Evolutionary conservation across 2,113 vertebrate genomes (phyloP).

Genomic region (Etheostoma cragini): DNA sequence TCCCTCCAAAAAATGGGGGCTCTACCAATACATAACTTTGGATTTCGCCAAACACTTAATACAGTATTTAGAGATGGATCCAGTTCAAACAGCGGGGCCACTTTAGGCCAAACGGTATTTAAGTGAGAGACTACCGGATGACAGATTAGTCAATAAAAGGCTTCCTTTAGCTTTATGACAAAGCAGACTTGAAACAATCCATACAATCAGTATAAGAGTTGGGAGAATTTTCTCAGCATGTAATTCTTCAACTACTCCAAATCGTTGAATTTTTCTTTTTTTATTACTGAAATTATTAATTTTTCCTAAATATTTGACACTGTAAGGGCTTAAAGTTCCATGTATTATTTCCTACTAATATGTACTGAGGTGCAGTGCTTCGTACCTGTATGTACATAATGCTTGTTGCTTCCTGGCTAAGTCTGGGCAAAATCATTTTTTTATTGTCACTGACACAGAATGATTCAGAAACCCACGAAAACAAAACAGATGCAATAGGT

Average conservation of each 20-base stretch:
- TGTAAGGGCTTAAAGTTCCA: not conserved
- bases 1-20: too few species aligned
- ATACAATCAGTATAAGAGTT: not conserved
- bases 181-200: not conserved
- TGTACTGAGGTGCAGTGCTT: not conserved
- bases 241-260: not conserved
- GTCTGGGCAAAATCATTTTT: not conserved
- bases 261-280: not conserved
- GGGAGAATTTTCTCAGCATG: not conserved
- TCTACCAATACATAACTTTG: too few species aligned
- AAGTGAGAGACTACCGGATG: too few species aligned
- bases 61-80: too few species aligned
- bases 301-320: not conserved
- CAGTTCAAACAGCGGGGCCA: too few species aligned
- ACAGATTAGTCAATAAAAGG: too few species aligned
- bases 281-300: not conserved
- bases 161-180: not conserved
- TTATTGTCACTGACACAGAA: slow-evolving; percentile 17
- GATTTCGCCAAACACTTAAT: too few species aligned
- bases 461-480: slow-evolving; percentile 49
- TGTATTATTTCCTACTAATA: not conserved
- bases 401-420: slow-evolving; percentile 16
- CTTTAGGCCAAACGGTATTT: too few species aligned
- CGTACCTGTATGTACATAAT: slow-evolving; percentile 1
- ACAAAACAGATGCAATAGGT: slow-evolving; percentile 57